Evolutionary conservation across 2,888 invertebrate genomes (phyloP).

Genomic region (Ophioninae sp.): DNA sequence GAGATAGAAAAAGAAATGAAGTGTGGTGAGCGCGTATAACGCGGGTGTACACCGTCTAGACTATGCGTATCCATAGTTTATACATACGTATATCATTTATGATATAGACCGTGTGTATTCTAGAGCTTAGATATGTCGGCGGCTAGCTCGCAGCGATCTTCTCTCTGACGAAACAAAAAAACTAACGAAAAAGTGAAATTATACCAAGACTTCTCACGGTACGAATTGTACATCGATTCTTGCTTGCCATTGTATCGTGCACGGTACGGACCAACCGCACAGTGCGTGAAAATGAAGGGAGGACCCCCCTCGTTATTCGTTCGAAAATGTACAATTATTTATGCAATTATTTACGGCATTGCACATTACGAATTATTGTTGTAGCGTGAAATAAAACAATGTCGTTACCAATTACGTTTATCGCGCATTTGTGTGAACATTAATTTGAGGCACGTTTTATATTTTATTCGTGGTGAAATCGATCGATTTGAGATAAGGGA

Average conservation of each 20-base stretch:
- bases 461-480: not conserved
- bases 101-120: slow-evolving; percentile 33
- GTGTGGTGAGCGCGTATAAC: slow-evolving; percentile 44
- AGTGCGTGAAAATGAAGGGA: not conserved
- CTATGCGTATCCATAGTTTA: slow-evolving; percentile 41
- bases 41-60: slow-evolving; percentile 70
- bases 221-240: slow-evolving; percentile 6
- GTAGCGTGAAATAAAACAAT: too few species aligned
- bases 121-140: slow-evolving; percentile 25
- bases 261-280: not conserved
- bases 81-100: slow-evolving; percentile 29
- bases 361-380: too few species aligned
- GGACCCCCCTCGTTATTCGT: not conserved
- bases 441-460: not conserved
- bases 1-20: slow-evolving; percentile 11
- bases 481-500: too few species aligned
- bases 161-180: slow-evolving; percentile 28
- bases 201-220: slow-evolving; percentile 10
- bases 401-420: too few species aligned
- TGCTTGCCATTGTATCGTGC: slow-evolving; percentile 9
- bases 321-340: not conserved
- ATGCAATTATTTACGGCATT: not conserved
- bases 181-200: slow-evolving; percentile 5
- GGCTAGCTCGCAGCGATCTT: slow-evolving; percentile 37
- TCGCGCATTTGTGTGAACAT: not conserved